These are phyloP conservation scores for Aplodontia rufa DNA, from an alignment of 2,113 vertebrate species.

Conservation along the genomic window DNA sequence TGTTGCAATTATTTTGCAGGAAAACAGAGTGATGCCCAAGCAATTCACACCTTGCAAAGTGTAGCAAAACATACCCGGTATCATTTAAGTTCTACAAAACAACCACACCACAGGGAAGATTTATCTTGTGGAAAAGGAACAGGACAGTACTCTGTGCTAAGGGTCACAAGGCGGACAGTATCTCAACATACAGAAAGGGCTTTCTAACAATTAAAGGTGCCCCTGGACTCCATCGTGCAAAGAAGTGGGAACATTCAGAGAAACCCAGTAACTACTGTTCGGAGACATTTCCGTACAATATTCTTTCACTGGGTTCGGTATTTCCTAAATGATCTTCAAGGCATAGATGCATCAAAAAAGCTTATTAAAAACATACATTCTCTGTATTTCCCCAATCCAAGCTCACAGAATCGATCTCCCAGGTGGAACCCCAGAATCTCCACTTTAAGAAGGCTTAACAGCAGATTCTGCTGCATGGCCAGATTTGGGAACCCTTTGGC, in stretches of 20 bases:
- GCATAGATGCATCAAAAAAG: neutral
- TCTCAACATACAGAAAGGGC: neutral
- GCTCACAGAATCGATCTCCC: neutral
- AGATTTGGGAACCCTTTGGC: neutral
- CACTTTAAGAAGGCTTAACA: neutral
- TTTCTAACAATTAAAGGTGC: neutral
- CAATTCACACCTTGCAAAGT: neutral
- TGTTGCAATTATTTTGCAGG: neutral
- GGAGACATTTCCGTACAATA: neutral
- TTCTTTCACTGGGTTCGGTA: neutral
- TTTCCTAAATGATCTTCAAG: neutral
- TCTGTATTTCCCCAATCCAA: neutral
- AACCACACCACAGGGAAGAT: neutral
- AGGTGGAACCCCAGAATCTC: neutral
- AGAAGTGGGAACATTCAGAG: neutral
- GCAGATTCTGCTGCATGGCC: neutral
- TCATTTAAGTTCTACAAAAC: neutral
- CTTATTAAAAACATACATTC: neutral
- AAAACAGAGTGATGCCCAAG: neutral
- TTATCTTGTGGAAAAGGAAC: neutral
- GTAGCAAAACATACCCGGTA: neutral
- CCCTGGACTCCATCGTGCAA: neutral
- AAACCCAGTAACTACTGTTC: rapidly evolving
- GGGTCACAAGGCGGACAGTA: neutral
- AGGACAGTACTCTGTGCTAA: neutral